A percentile compares a stretch with the other conserved stretches of the same genome.
Conservation (phyloP, 2,888 invertebrate species). For the Chymomyza fuscimana region DNA sequence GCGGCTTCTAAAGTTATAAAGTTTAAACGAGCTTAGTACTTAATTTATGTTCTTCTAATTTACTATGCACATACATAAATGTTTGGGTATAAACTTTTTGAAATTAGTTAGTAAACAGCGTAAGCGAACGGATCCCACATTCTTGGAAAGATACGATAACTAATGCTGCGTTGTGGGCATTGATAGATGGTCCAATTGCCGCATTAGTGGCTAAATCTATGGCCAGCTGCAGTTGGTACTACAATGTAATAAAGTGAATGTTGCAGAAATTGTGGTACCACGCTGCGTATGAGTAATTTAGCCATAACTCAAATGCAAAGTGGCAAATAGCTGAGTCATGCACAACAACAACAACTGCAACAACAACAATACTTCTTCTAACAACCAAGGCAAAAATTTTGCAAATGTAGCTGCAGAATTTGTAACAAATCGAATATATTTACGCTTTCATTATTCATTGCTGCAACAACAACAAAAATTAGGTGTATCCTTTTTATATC, state of each 20-base stretch:
- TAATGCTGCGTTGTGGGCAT: neutral
- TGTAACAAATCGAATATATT: slow-evolving; percentile 26
- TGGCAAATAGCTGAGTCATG: slow-evolving; percentile 43
- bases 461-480: slow-evolving; percentile 5
- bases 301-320: slow-evolving; percentile 36
- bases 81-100: neutral
- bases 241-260: neutral
- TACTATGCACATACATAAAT: slow-evolving; percentile 16
- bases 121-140: neutral
- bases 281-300: slow-evolving; percentile 58
- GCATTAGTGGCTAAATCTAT: neutral
- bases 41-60: slow-evolving; percentile 53
- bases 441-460: slow-evolving; percentile 19
- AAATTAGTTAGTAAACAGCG: neutral
- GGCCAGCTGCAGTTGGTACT: neutral
- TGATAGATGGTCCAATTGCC: neutral
- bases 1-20: slow-evolving; percentile 25
- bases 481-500: neutral
- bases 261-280: slow-evolving; percentile 37
- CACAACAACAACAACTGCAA: slow-evolving; percentile 11
- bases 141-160: neutral
- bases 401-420: neutral
- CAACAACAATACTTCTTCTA: slow-evolving; percentile 21
- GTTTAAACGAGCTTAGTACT: slow-evolving; percentile 50
- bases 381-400: neutral